Base-by-base conservation (phyloP, 2,888 invertebrate species). In the Sabellastarte sp. region DNA sequence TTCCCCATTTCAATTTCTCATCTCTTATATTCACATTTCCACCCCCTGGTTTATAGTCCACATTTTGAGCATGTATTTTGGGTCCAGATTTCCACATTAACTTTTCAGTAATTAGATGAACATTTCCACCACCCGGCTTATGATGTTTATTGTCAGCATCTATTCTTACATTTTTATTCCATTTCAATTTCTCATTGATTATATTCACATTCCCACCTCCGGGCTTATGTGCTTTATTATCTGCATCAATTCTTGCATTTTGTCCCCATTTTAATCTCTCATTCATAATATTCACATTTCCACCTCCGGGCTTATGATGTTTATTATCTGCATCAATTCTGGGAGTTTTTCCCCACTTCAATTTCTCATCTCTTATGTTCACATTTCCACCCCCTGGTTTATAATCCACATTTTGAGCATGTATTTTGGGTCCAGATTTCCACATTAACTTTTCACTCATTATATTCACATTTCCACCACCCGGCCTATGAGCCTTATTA, bases 81-180 rank as follows among this genome's bases (percentile, higher is more conserved):
- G 41, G 20, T 41, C 20, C 20, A 5, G 10, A 5, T 41, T 5
- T 20, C 5, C 5, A 41, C 10, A 10, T 41, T 5, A 41, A 20
- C 20, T 41, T 41, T 41, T 41, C 41, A 41, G 41, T 41, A 41
- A 41, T 10, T 5, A 41, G 5, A 10, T 41, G 5, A 5, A 41
- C 41, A 5, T 41, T 41, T 41, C 41, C 41, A 20, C 41, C 41
- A 20, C 41, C 41, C 20, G 41, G 41, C 20, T 41, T 41, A 20
- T 41, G 41, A 24, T n/a, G 10, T 24, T 53, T 60, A 52, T 60
- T 52, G 2, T 52, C 26, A 5, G 73, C 73, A 5, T 72, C 73
- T 50, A 70, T 57, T 57, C 70, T 73, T n/a, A 72, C 67, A 33
- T 62, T 29, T 10, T 52, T 70, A 33, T 64, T 70, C 68, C 68